Conservation (phyloP, 2,797 vertebrate species). For the Perodicticus potto region DNA sequence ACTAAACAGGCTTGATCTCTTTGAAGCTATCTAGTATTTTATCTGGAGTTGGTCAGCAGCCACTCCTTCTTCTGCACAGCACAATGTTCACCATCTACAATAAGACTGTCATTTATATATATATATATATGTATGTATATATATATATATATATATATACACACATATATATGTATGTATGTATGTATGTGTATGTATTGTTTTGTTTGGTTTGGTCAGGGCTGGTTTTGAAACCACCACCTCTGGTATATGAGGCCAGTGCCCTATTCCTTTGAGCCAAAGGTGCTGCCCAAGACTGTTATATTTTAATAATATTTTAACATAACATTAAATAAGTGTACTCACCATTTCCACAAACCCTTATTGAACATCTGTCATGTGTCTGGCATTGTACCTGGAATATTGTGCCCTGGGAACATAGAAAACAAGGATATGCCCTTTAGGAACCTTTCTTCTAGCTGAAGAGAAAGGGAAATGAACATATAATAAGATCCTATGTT, state of each 20-base stretch:
- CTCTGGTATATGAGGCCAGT: too few relatives aligned
- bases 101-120: too few relatives aligned
- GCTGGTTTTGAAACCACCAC: too few relatives aligned
- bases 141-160: too few relatives aligned
- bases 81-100: neutral
- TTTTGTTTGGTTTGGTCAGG: too few relatives aligned
- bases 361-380: conserved; percentile 16
- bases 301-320: neutral
- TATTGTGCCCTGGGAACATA: neutral
- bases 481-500: neutral
- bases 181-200: too few relatives aligned
- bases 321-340: conserved; percentile 44
- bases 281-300: neutral
- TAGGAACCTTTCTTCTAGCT: neutral
- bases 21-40: conserved; percentile 16
- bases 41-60: neutral
- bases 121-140: too few relatives aligned
- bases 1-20: neutral
- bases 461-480: conserved; percentile 24
- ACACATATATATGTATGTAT: too few relatives aligned
- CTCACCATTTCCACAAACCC: conserved; percentile 42
- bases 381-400: neutral
- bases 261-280: too few relatives aligned
- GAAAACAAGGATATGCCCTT: neutral
- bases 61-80: neutral